phyloP scores from a whole-genome alignment of 2,797 vertebrate genomes.

The Microchirus variegatus region DNA sequence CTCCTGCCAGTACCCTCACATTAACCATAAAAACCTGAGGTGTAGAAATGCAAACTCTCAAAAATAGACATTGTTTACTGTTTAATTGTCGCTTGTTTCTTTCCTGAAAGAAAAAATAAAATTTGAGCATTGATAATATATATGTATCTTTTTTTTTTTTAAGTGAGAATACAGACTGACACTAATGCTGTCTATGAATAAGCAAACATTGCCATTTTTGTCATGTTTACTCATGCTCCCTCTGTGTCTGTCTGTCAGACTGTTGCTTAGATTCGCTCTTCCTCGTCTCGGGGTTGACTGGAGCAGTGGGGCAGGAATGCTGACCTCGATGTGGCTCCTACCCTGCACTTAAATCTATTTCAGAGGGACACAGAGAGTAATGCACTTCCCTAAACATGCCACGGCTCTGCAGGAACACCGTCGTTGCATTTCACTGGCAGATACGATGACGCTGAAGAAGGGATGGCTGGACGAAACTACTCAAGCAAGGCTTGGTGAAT shows the following conservation, averaged over 20 bases:
- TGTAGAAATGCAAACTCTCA: too few relatives aligned
- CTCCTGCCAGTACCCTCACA: too few relatives aligned
- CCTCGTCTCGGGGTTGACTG: constrained; percentile 54
- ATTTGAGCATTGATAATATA: too few relatives aligned
- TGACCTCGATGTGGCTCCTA: constrained; percentile 75
- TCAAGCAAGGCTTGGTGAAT: background rate
- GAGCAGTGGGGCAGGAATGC: constrained; percentile 55
- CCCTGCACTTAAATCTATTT: constrained; percentile 87
- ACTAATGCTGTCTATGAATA: background rate
- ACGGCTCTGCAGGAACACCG: constrained; percentile 28
- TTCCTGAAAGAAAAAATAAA: too few relatives aligned
- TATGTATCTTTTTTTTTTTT: too few relatives aligned
- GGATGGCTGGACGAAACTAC: constrained; percentile 10
- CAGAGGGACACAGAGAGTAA: constrained; percentile 58
- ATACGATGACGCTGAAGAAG: constrained; percentile 22
- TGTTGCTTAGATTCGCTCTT: constrained; percentile 31
- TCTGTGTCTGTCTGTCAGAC: constrained; percentile 15
- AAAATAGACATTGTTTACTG: too few relatives aligned
- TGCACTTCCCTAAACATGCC: constrained; percentile 51
- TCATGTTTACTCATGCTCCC: background rate
- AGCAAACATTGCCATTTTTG: background rate
- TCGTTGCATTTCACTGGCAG: constrained; percentile 28
- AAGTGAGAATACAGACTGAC: background rate
- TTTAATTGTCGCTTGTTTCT: too few relatives aligned
- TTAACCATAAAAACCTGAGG: too few relatives aligned